Evolutionary conservation across 2,113 vertebrate genomes (phyloP).

Genomic region (Limanda limanda): DNA sequence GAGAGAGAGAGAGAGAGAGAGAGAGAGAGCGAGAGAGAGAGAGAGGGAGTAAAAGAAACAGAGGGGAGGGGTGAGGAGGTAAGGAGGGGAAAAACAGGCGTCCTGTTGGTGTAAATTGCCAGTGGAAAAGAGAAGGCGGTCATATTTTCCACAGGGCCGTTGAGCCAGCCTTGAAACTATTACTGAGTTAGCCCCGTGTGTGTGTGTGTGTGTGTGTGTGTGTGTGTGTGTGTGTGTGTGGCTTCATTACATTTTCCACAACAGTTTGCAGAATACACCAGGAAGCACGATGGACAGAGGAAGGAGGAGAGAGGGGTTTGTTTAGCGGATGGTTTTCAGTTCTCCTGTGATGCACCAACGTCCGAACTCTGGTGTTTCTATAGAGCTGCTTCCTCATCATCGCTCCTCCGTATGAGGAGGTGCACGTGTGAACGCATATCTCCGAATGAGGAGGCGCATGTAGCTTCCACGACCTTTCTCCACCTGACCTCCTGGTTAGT

Average conservation of each 20-base stretch:
- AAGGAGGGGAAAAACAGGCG: slow-evolving; percentile 28
- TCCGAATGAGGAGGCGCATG: no score
- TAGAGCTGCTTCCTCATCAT: no score
- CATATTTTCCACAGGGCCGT: slow-evolving; percentile 77
- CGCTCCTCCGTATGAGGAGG: no score
- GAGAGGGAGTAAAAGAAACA: slow-evolving; percentile 8
- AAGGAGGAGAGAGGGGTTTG: not conserved
- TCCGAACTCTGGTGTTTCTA: no score
- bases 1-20: slow-evolving; percentile 26
- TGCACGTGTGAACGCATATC: no score
- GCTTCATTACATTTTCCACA: slow-evolving; percentile 79
- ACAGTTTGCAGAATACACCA: slow-evolving; percentile 73
- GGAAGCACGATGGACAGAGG: slow-evolving; percentile 62
- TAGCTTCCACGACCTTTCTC: no score
- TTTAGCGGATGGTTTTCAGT: not conserved
- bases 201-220: slow-evolving; percentile 38
- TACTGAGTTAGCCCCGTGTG: slow-evolving; percentile 64
- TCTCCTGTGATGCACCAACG: no score
- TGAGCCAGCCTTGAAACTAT: slow-evolving; percentile 76
- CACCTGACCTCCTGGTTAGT: no score
- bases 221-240: slow-evolving; percentile 24
- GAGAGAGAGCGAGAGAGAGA: slow-evolving; percentile 19
- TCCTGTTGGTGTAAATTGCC: slow-evolving; percentile 79
- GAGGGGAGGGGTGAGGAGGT: not conserved
- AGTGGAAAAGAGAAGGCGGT: slow-evolving; percentile 74